phyloP scores from a whole-genome alignment of 2,888 invertebrate species.

The Hybos culiciformis region DNA sequence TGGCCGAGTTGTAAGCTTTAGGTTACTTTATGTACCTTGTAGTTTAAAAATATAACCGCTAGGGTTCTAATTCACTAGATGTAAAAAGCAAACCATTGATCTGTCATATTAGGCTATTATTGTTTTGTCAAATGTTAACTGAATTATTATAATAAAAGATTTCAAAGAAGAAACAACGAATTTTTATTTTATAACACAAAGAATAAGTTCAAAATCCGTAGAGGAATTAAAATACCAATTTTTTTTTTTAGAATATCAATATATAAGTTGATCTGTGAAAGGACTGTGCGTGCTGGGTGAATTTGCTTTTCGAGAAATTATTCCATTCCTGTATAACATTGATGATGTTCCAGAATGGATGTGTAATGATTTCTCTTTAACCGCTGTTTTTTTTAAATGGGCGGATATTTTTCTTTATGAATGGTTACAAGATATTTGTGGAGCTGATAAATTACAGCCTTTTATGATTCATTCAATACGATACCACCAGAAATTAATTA shows the following conservation, averaged over 20 bases:
- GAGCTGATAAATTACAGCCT: slow-evolving; percentile 28
- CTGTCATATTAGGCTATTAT: too few relatives aligned
- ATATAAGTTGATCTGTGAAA: slow-evolving; percentile 26
- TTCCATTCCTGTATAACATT: slow-evolving; percentile 27
- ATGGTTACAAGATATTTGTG: slow-evolving; percentile 31
- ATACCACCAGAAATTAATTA: neutral
- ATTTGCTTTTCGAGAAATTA: slow-evolving; percentile 32
- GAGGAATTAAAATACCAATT: too few relatives aligned
- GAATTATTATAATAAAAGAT: too few relatives aligned
- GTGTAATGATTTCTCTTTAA: slow-evolving; percentile 24
- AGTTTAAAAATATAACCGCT: too few relatives aligned
- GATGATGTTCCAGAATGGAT: slow-evolving; percentile 24
- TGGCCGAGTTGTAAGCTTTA: too few relatives aligned
- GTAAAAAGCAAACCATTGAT: too few relatives aligned
- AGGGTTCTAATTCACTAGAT: too few relatives aligned
- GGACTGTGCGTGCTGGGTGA: slow-evolving; percentile 31
- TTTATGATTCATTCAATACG: slow-evolving; percentile 24
- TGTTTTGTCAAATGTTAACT: too few relatives aligned
- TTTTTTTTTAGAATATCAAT: slow-evolving; percentile 31
- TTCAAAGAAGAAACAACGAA: too few relatives aligned
- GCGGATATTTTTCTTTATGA: slow-evolving; percentile 32
- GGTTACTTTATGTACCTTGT: too few relatives aligned
- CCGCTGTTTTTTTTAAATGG: slow-evolving; percentile 28
- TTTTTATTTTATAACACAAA: too few relatives aligned
- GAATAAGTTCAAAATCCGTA: too few relatives aligned